Percentiles rank a stretch among this genome's conserved stretches.
phyloP scores from a whole-genome alignment of 1,140 invertebrate species.

The Lanistes nyassanus region DNA sequence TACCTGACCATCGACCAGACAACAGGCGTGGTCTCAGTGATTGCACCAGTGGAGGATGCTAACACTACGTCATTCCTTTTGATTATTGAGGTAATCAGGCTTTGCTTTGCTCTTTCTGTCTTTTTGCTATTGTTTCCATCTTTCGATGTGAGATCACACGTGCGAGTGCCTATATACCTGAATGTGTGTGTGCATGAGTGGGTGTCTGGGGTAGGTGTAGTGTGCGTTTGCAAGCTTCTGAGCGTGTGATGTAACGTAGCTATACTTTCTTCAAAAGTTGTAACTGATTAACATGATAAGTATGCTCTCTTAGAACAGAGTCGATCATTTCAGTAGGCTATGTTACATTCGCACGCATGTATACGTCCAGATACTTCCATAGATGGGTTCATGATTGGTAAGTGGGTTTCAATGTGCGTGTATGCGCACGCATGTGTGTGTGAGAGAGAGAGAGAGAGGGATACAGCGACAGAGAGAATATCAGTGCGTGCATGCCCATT shows the following conservation, averaged over 20 bases:
- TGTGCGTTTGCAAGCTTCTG: not conserved
- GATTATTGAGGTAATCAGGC: too few relatives aligned
- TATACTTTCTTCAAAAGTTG: too few relatives aligned
- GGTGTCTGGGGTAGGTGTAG: constrained; percentile 3
- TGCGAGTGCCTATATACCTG: not conserved
- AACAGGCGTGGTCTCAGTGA: too few relatives aligned
- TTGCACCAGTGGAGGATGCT: too few relatives aligned
- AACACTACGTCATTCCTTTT: too few relatives aligned
- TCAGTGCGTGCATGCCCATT: too few relatives aligned
- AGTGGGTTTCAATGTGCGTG: not conserved
- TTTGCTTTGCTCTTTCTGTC: not conserved
- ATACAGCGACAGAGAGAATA: not conserved
- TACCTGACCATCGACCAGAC: too few relatives aligned
- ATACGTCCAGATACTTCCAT: not conserved
- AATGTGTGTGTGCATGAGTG: constrained; percentile 2
- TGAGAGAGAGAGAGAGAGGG: constrained; percentile 10
- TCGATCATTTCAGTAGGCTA: too few relatives aligned
- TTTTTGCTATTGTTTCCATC: not conserved
- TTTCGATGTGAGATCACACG: not conserved
- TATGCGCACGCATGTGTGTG: constrained; percentile 2
- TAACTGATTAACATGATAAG: too few relatives aligned
- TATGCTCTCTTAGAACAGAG: too few relatives aligned
- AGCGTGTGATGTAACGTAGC: not conserved
- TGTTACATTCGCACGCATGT: not conserved
- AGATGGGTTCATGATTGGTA: not conserved